These are phyloP conservation scores for Volucella inflata DNA, from an alignment of 2,888 invertebrate species.

Conservation along the genomic window DNA sequence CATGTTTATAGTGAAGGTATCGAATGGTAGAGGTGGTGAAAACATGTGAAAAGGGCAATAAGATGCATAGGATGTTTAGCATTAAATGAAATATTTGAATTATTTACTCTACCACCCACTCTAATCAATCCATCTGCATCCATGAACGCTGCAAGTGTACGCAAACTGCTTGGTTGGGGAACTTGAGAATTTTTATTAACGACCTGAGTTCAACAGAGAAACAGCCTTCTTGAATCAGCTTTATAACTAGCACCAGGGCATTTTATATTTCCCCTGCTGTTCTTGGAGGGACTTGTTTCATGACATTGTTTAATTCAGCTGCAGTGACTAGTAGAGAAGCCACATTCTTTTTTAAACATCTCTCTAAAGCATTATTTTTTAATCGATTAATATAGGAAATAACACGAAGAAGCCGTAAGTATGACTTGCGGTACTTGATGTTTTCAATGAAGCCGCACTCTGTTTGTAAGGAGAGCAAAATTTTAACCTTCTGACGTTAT, in stretches of 20 bases:
- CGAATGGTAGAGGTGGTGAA: neutral
- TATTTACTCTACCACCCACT: constrained; percentile 13
- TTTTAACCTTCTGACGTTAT: constrained; percentile 6
- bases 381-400: constrained; percentile 11
- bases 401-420: neutral
- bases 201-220: too few species aligned
- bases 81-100: constrained; percentile 10
- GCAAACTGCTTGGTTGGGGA: too few species aligned
- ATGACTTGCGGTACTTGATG: neutral
- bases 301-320: too few species aligned
- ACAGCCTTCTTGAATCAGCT: neutral
- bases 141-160: constrained; percentile 12
- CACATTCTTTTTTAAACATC: too few species aligned
- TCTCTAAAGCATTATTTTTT: too few species aligned
- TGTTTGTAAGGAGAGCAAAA: neutral
- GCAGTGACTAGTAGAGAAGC: too few species aligned
- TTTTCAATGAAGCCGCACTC: neutral
- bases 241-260: constrained; percentile 31
- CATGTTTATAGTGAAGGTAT: constrained; percentile 21
- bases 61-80: constrained; percentile 10
- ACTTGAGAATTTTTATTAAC: too few species aligned
- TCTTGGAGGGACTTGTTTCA: neutral
- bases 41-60: constrained; percentile 6
- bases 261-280: constrained; percentile 19
- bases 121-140: constrained; percentile 13